A percentile compares a stretch with the other conserved stretches of the same genome.
These are phyloP conservation scores for Pterostichus niger DNA, from an alignment of 2,888 invertebrate genomes.

Conservation along the genomic window DNA sequence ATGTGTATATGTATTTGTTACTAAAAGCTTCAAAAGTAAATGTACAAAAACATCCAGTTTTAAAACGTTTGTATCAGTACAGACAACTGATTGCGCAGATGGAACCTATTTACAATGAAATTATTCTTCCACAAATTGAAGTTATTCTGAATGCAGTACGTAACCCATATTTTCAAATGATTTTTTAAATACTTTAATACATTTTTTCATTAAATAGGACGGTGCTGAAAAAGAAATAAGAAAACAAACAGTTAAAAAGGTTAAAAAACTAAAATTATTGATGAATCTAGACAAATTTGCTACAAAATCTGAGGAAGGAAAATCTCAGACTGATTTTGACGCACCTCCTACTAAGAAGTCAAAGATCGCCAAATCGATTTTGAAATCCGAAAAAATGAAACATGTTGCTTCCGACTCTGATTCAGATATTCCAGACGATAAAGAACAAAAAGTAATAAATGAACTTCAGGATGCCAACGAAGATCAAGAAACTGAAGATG, in stretches of 20 bases:
- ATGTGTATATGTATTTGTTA: constrained; percentile 91
- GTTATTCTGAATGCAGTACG: constrained; percentile 75
- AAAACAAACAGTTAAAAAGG: constrained; percentile 60
- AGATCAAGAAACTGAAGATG: constrained; percentile 71
- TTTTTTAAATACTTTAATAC: neutral
- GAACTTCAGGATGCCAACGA: constrained; percentile 68
- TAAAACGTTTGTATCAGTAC: constrained; percentile 90
- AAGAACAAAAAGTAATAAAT: constrained; percentile 42
- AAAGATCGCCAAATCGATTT: neutral
- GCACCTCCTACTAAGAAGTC: neutral
- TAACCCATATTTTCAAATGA: neutral
- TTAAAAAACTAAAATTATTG: constrained; percentile 77
- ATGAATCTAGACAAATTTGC: constrained; percentile 69
- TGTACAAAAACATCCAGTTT: constrained; percentile 92
- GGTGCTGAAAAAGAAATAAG: constrained; percentile 11
- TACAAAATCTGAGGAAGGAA: constrained; percentile 10
- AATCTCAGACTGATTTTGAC: constrained; percentile 18
- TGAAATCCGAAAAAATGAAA: constrained; percentile 3
- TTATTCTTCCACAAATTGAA: constrained; percentile 84
- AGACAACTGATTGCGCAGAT: constrained; percentile 87
- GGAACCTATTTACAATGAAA: constrained; percentile 84
- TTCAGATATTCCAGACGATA: constrained; percentile 32
- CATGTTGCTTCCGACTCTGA: neutral
- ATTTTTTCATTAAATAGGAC: neutral
- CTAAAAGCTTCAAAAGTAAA: constrained; percentile 87